Conservation (phyloP, 2,888 invertebrate genomes). For the Tryphoninae sp. region DNA sequence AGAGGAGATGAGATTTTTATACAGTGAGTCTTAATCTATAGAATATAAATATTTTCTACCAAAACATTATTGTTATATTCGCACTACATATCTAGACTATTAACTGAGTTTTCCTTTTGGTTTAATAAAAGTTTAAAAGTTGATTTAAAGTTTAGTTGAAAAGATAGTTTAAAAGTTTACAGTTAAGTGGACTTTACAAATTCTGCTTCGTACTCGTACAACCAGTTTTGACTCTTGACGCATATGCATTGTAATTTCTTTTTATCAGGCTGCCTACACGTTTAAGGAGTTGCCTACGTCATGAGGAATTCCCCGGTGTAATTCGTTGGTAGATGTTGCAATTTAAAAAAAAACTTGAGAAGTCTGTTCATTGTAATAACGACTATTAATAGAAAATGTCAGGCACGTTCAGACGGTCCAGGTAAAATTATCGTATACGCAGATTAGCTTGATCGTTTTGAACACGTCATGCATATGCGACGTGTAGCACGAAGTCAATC, state of each 20-base stretch:
- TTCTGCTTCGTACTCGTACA: not conserved
- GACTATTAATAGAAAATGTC: not conserved
- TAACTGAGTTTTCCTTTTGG: too few relatives aligned
- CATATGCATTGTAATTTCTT: not conserved
- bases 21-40: too few relatives aligned
- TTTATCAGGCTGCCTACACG: not conserved
- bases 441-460: conserved; percentile 5
- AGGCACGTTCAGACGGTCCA: not conserved
- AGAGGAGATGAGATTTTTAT: not conserved
- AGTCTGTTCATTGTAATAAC: not conserved
- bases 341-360: conserved; percentile 7
- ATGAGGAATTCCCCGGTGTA: conserved; percentile 36
- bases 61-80: too few relatives aligned
- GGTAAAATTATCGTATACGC: conserved; percentile 22
- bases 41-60: too few relatives aligned
- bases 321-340: conserved; percentile 14
- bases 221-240: not conserved
- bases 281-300: conserved; percentile 16
- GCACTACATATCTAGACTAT: too few relatives aligned
- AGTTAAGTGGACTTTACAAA: not conserved
- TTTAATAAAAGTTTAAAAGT: too few relatives aligned
- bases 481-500: not conserved
- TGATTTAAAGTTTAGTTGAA: too few relatives aligned
- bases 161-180: too few relatives aligned
- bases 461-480: conserved; percentile 5